Evolutionary conservation across 2,113 vertebrate genomes (phyloP), one percentile per base, ranked within the genome.

Genomic region (Cheirogaleus medius): DNA sequence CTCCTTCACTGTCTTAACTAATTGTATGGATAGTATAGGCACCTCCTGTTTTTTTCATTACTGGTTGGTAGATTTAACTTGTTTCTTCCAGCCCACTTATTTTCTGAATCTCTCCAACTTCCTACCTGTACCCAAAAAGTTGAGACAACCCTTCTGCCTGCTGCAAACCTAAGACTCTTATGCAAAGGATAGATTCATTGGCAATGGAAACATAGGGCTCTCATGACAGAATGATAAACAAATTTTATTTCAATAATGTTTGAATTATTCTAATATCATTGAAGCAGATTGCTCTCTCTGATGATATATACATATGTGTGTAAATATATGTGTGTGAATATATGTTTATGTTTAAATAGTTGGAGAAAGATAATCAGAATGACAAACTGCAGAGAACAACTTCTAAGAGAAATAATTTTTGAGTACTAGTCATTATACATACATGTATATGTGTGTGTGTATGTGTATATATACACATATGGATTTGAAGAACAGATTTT

Each of bases 351-450:
- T 52, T 76, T 77, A 91, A 93, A 94, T 64, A 13, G 49, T 71
- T 64, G 13, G 54, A 93, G 80, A 84, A 87, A 83, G 29, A 44
- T 39, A 71, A 91, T 77, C 44, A 86, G 49, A 18, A 37, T 83
- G 54, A 88, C n/a, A 73, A 88, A 85, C 29, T 52, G 37, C 47
- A 89, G 73, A 94, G 87, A 91, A 78, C 9, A 64, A 52, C 32
- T 93, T 95, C 64, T 76, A 86, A 94, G 68, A 87, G 42, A 88
- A 87, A 91, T 27, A 84, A 14, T 6, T 73, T 87, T 47, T 82
- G 32, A 69, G 23, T n/a, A 20, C n/a, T 74, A 60, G 17, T 37
- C 44, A 49, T 18, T 29, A n/a, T 63, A 63, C 58, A 25, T 25
- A 60, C 9, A 25, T 23, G 58, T 60, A 25, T 60, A 25, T 60